A percentile compares a stretch with the other conserved stretches of the same genome.
phyloP scores from a whole-genome alignment of 37 sponge, comb jelly and placozoan species.

The Bolinopsis microptera region DNA sequence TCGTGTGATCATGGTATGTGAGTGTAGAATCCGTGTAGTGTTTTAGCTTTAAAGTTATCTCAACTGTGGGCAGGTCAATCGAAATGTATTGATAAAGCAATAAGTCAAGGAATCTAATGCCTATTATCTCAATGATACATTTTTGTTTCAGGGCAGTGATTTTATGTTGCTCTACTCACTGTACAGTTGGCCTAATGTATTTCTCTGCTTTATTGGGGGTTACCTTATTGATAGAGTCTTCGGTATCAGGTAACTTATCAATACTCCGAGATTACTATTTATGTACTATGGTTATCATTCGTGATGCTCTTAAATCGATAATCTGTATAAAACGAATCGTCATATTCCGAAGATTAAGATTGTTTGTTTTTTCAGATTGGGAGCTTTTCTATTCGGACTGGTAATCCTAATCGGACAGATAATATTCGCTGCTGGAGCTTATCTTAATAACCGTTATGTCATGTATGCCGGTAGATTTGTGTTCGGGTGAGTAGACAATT shows the following conservation, averaged over 20 bases:
- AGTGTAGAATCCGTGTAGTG: too few species aligned
- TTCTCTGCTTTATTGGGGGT: constrained; percentile 94
- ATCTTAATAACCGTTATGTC: constrained; percentile 70
- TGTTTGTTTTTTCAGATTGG: constrained; percentile 69
- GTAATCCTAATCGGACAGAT: constrained; percentile 69
- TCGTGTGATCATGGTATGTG: background rate
- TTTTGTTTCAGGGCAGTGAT: constrained; percentile 25
- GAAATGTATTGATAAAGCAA: too few species aligned
- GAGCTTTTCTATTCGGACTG: constrained; percentile 68
- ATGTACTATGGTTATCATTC: too few species aligned
- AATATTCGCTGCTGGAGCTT: constrained; percentile 89
- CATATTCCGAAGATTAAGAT: too few species aligned
- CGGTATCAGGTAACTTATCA: constrained; percentile 74
- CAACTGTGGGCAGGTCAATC: too few species aligned
- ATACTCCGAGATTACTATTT: background rate
- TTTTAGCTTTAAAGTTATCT: too few species aligned
- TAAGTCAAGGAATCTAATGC: too few species aligned
- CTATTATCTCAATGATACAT: too few species aligned
- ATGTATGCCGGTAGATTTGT: constrained; percentile 95
- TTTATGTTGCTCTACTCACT: constrained; percentile 89
- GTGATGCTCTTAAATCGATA: too few species aligned
- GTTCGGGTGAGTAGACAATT: constrained; percentile 80
- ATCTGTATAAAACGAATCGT: too few species aligned
- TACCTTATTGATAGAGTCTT: constrained; percentile 89
- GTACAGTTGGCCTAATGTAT: constrained; percentile 99